Base-by-base conservation (phyloP, 1,140 invertebrate species). In the Globodera ellingtonae region DNA sequence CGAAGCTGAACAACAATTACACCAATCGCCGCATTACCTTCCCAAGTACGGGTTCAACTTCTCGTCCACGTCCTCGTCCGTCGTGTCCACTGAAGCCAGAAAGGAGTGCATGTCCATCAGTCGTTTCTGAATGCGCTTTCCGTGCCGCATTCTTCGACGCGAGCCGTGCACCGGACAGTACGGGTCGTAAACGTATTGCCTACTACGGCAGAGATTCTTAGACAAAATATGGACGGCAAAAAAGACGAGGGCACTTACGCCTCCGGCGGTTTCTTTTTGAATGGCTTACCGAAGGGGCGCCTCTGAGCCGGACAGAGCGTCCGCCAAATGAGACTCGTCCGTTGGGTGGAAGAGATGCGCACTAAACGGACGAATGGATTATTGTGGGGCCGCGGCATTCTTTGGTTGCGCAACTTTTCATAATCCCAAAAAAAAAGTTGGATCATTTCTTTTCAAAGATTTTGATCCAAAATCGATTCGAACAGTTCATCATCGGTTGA, bases 101-200 rank as follows among this genome's bases (percentile, higher is more conserved):
- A 88, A 81, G 15, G 78, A 80, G 69, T 85, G 81, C 83, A 89
- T 89, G 66, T 88, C 87, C 6, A 89, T 71, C 13, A 88, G 69
- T 46, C 79, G 81, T 59, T 71, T 18, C 15, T 35, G 62, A 7
- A 21, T 24, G 6, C 65, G 52, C 15, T 67, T 21, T 67, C 21
- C 75, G 18, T 76, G 52, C 21, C 56, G 56, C 9, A 87, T 9
- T 52, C 84, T 24, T 56, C 86, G 50, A 15, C 86, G 59, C 50
- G 83, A 85, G 21, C 86, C 86, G 77, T 87, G 86, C 35, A 88
- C 76, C 6, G 87, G 87, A 80, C 87, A 88, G 78, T 84, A 88
- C 21, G 85, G 86, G 81, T 88, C 87, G 76, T 88, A 89, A 65
- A 83, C 82, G 35, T 35, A 35, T 35, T 35, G 35, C 35, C 35